Percentiles rank a stretch among this genome's conserved stretches.
Conservation (phyloP, 2,113 vertebrate genomes). For the Andinoacara biseriatus region DNA sequence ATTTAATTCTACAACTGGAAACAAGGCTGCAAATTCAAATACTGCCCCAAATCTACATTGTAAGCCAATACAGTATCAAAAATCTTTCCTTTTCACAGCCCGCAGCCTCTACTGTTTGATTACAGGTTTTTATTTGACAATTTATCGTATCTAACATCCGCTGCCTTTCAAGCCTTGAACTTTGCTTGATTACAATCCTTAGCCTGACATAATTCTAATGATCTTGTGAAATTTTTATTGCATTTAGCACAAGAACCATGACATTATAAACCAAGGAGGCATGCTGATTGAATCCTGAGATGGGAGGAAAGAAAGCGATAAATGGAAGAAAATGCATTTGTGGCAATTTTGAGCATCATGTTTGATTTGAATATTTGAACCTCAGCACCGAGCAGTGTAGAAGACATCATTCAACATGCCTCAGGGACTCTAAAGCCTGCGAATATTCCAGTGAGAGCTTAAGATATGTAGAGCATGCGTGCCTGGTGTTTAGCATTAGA, state of each 20-base stretch:
- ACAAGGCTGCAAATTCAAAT: neutral
- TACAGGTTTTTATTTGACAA: conserved; percentile 24
- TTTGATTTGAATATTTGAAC: conserved; percentile 57
- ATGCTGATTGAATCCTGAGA: conserved; percentile 49
- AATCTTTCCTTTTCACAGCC: neutral
- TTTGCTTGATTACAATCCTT: conserved; percentile 83
- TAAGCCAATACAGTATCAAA: neutral
- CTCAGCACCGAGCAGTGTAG: neutral
- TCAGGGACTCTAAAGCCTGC: conserved; percentile 28
- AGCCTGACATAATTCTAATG: conserved; percentile 74
- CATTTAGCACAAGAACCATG: conserved; percentile 74
- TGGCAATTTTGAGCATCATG: conserved; percentile 37
- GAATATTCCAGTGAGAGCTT: conserved; percentile 56
- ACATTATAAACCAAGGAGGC: conserved; percentile 77
- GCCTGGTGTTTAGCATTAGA: conserved; percentile 45
- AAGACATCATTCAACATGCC: conserved; percentile 51
- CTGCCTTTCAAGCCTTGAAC: conserved; percentile 79
- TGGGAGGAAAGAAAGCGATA: conserved; percentile 21
- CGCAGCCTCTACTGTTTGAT: neutral
- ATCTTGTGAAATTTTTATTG: conserved; percentile 74
- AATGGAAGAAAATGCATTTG: conserved; percentile 24
- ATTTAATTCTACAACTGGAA: neutral
- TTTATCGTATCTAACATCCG: conserved; percentile 56
- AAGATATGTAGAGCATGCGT: conserved; percentile 49
- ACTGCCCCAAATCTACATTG: neutral